Base-by-base conservation (phyloP, 2,113 vertebrate species). In the Tupaia tana region DNA sequence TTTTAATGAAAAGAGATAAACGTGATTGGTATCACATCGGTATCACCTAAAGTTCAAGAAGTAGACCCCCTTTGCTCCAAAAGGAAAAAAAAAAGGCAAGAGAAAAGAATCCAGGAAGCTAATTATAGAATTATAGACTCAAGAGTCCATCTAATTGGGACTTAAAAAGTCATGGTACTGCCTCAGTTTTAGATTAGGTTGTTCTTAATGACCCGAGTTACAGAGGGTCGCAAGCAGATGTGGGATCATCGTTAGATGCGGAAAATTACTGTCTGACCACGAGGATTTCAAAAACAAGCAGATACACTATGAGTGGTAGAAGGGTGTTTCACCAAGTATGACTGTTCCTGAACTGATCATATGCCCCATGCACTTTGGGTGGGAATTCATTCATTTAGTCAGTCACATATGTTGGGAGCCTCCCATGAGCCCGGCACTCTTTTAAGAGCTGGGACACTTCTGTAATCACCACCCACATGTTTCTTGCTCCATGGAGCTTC, bases 1-100 rank as follows among this genome's bases (percentile, higher is more conserved):
- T 54, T 70, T 86, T 64, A 74, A 95, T 93, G 64, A 79, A 81
- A 94, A 84, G 31, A 83, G n/a, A 7, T 66, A 94, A 92, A 67
- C 78, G 52, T 14, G 12, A 82, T 81, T 18, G 81, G 20, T 64
- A 79, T n/a, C 79, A 73, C 19, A 82, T 81, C 22, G 80, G 20
- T 64, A 79, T n/a, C 79, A 73, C 19, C 52, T n/a, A 77, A 83
- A 88, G 22, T 59, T 69, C 81, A 69, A 90, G 43, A 92, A 54
- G 34, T 58, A 94, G 43, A 52, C 25, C 3, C 22, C 59, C 43
- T 43, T 43, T 96, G 10, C 73, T 89, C 56, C 66, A 29, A 34
- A 82, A 84, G 34, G 58, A 69, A 25, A 73, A 58, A 85, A 25
- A 9, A 16, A 69, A 67, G 74, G 7, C 20, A 77, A 31, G 19